Evolutionary conservation across 2,113 vertebrate species (phyloP), one percentile per base, ranked within the genome.

Genomic region (Craseonycteris thonglongyai): DNA sequence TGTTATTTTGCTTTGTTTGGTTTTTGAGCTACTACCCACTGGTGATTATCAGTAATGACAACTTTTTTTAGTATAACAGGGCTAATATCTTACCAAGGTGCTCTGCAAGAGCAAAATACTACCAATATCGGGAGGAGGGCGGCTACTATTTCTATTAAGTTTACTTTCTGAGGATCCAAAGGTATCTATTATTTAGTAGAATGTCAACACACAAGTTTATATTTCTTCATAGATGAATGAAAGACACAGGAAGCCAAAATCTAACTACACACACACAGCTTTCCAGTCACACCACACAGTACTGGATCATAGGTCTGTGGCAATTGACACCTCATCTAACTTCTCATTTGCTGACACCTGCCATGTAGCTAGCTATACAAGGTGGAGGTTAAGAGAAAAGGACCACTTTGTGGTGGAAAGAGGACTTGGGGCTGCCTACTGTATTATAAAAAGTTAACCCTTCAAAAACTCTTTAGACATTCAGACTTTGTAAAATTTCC

Each of bases 271-370:
- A 49, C 61, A 87, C 42, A 74, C 68, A 89, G 68, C 63, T 94
- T 97, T 93, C 94, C 94, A 92, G n/a, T 93, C 84, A 49, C 90
- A 3, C 8, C n/a, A 51, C 3, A 19, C 45, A 80, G 69, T 7
- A 0, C 40, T 54, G 15, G 7, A 93, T 79, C 47, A 0, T 28
- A 66, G 4, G 38, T 40, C 76, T 63, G 91, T 24, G 71, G 65
- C 65, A 97, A 63, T 88, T 88, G 66, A 83, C 83, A 40, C 89
- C 22, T 72, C 0, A 14, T 2, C 86, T 78, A 75, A 88, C 38
- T 76, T 96, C 91, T 94, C 96, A 96, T 95, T 7, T 66, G 14
- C 58, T 16, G 79, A 66, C 69, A 26, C 33, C 82, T 69, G 92
- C 7, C 51, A 85, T 11, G 22, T 19, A 49, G 74, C 83, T 81